Percentiles rank a stretch among this genome's conserved stretches.
Conservation (phyloP, 2,113 vertebrate genomes). For the Nymphicus hollandicus region DNA sequence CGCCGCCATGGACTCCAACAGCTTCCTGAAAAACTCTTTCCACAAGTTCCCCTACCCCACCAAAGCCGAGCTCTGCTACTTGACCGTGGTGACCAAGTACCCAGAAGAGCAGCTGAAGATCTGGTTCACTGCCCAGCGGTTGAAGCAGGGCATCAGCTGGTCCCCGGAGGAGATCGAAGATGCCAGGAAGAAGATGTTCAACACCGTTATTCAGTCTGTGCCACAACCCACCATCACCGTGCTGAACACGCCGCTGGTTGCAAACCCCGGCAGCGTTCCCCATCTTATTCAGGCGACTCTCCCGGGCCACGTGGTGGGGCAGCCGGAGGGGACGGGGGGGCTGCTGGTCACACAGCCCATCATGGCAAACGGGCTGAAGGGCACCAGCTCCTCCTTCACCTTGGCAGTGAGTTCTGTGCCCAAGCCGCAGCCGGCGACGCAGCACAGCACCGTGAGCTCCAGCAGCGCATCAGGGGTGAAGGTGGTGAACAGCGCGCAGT, state of each 20-base stretch:
- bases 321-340: constrained; percentile 80
- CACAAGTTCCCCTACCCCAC: constrained; percentile 98
- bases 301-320: constrained; percentile 84
- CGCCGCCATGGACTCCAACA: constrained; percentile 94
- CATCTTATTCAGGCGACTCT: constrained; percentile 85
- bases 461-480: constrained; percentile 67
- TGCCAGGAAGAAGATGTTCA: constrained; percentile 98
- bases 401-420: constrained; percentile 82
- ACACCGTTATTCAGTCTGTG: constrained; percentile 92
- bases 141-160: constrained; percentile 99
- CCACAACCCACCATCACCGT: constrained; percentile 88
- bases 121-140: constrained; percentile 97
- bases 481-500: constrained; percentile 75
- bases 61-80: constrained; percentile 96
- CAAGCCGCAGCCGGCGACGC: constrained; percentile 76
- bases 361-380: constrained; percentile 89
- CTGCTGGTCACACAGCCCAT: constrained; percentile 91
- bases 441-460: constrained; percentile 81
- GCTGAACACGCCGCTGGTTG: constrained; percentile 86
- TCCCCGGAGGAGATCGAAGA: constrained; percentile 98
- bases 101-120: constrained; percentile 99
- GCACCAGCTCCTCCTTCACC: constrained; percentile 83
- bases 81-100: constrained; percentile 97
- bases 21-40: constrained; percentile 96
- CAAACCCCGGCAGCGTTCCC: constrained; percentile 80